Evolutionary conservation across 2,888 invertebrate species (phyloP).

Genomic region (Leptinotarsa juncta): DNA sequence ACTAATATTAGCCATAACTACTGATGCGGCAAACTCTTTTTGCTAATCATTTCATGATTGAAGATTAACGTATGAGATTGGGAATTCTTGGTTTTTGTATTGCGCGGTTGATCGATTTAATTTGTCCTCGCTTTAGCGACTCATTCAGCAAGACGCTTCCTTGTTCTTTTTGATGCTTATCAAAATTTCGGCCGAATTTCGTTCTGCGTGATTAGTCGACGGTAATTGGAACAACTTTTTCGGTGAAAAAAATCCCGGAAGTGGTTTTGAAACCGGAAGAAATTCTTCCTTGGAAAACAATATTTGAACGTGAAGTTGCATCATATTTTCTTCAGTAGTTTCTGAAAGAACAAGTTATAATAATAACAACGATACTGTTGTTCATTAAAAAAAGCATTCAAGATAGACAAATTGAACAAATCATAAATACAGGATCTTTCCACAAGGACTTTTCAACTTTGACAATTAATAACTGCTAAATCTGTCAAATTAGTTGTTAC

Average conservation of each 20-base stretch:
- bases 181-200: not conserved
- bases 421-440: no score
- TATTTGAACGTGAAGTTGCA: no score
- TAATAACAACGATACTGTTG: no score
- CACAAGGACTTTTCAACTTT: no score
- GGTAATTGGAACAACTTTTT: not conserved
- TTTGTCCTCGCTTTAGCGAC: conserved; percentile 30
- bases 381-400: no score
- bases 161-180: conserved; percentile 29
- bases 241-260: not conserved
- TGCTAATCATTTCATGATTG: conserved; percentile 42
- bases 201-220: conserved; percentile 8
- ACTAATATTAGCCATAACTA: conserved; percentile 51
- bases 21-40: conserved; percentile 47
- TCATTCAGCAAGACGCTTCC: conserved; percentile 28
- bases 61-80: conserved; percentile 38
- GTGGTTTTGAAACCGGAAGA: not conserved
- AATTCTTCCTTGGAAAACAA: not conserved
- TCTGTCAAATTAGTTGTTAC: no score
- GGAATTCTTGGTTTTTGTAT: conserved; percentile 33
- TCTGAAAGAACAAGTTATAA: no score
- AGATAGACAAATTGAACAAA: no score
- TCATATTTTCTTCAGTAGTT: no score
- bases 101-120: conserved; percentile 24
- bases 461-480: no score